These are phyloP conservation scores for Koerneria pararmatus DNA, from an alignment of 2,888 invertebrate genomes.

Conservation along the genomic window DNA sequence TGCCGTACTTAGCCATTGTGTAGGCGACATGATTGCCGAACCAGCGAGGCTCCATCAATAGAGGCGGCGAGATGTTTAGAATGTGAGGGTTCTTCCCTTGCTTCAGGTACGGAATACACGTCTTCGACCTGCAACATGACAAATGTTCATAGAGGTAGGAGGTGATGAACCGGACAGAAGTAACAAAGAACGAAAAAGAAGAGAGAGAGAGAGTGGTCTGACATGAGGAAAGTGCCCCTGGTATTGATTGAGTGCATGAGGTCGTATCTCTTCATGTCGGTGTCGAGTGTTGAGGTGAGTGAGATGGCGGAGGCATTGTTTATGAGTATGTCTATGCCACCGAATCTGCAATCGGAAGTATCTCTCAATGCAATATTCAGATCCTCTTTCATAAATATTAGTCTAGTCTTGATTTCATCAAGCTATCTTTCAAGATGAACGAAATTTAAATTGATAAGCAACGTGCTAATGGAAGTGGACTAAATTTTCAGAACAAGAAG, in stretches of 20 bases:
- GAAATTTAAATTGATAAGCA: no score
- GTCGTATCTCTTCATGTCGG: slow-evolving; percentile 90
- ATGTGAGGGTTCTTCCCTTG: slow-evolving; percentile 85
- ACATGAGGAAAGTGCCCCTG: slow-evolving; percentile 89
- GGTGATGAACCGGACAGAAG: not conserved
- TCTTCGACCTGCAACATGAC: slow-evolving; percentile 73
- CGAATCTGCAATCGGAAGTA: slow-evolving; percentile 67
- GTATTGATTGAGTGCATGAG: slow-evolving; percentile 91
- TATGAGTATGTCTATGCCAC: slow-evolving; percentile 85
- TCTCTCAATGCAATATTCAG: slow-evolving; percentile 50
- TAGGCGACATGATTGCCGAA: slow-evolving; percentile 75
- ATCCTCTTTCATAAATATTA: slow-evolving; percentile 67
- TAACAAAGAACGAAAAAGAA: slow-evolving; percentile 2
- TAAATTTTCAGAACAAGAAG: no score
- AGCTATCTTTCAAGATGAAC: no score
- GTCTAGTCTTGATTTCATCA: slow-evolving; percentile 64
- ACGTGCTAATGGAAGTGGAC: no score
- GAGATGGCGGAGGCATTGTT: slow-evolving; percentile 93
- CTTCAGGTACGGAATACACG: slow-evolving; percentile 80
- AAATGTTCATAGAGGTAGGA: not conserved
- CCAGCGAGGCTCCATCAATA: slow-evolving; percentile 84
- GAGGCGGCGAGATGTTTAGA: slow-evolving; percentile 87
- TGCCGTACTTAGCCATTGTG: slow-evolving; percentile 81
- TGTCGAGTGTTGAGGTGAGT: slow-evolving; percentile 64
- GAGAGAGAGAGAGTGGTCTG: slow-evolving; percentile 59